Base-by-base conservation (phyloP, 2,113 vertebrate species). In the Macroglossus sobrinus region DNA sequence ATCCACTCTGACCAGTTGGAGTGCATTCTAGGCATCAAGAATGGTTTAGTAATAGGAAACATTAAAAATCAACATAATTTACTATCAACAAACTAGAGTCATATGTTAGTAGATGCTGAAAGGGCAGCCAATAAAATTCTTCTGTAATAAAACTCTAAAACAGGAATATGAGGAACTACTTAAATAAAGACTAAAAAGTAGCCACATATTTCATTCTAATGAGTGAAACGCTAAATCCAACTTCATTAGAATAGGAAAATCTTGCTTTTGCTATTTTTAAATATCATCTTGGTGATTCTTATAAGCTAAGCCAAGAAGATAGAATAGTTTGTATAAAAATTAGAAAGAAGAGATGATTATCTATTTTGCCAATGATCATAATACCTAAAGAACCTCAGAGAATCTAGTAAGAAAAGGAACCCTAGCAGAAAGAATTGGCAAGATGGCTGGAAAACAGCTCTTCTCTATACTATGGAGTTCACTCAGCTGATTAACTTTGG, bases 31-130 rank as follows among this genome's bases (percentile, higher is more conserved):
- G 82, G 72, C 84, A 89, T 35, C 85, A 76, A 50, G 72, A 89
- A 81, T 85, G 81, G 66, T 45, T 93, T 69, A 15, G 15, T 93
- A 64, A 66, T 61, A 38, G 43, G 79, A 91, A 92, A 74, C 85
- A 64, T 75, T 92, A 94, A 80, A 95, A 88, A 89, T 50, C 50
- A 92, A 57, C 16, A 15, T 68, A 63, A 91, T 75, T 89, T 57
- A 84, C 89, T 5, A 66, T 71, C 72, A n/a, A 28, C n/a, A 93
- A 82, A 81, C 68, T 26, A 22, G 35, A 22, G 4, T 57, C 26
- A 22, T 59, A 11, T 61, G 45, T 71, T 69, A 81, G 61, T 40
- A 85, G 81, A 64, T 53, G 22, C 35, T 82, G 50, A 84, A 68
- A 94, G n/a, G n/a, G n/a, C 26, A 40, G 75, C 40, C 57, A 33